Conservation (phyloP, 64 coral and sea anemone genomes). For the Montipora cactus region DNA sequence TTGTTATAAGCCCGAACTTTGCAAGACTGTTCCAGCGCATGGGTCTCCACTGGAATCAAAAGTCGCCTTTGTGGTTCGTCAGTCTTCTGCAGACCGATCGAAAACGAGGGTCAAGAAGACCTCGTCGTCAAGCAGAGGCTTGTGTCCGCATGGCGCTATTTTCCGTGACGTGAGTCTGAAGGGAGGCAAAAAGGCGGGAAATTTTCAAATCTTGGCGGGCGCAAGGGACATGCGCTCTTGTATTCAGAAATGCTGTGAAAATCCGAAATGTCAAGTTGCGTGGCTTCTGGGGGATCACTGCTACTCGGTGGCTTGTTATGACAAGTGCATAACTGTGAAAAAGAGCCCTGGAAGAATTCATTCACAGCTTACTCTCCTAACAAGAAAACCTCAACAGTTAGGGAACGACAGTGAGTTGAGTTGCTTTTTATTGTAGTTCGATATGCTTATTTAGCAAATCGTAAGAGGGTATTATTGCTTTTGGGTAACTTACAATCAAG, state of each 20-base stretch:
- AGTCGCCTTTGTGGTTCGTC: constrained; percentile 40
- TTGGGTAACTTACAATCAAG: no score
- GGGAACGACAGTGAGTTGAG: constrained; percentile 35
- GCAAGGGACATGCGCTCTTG: constrained; percentile 67
- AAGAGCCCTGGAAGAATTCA: constrained; percentile 30
- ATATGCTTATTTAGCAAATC: background rate
- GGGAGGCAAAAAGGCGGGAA: constrained; percentile 67
- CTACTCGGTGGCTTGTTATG: constrained; percentile 85
- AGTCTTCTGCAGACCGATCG: background rate
- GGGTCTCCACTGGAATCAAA: constrained; percentile 33
- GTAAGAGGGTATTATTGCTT: no score
- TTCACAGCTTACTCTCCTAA: constrained; percentile 80
- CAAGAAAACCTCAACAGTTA: constrained; percentile 25
- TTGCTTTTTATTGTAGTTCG: background rate
- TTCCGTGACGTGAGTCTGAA: constrained; percentile 46
- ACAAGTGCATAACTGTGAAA: constrained; percentile 65
- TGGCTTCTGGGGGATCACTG: constrained; percentile 87
- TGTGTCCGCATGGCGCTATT: constrained; percentile 52
- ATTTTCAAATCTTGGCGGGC: constrained; percentile 50
- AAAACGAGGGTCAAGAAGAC: constrained; percentile 26
- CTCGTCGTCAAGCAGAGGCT: constrained; percentile 13
- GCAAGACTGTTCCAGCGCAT: constrained; percentile 46
- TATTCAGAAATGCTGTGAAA: constrained; percentile 60
- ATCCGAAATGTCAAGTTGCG: constrained; percentile 79
- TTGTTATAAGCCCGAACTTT: constrained; percentile 41